These are phyloP conservation scores for Actinernus sp. DNA, from an alignment of 92 coral and sea anemone genomes.

Conservation along the genomic window DNA sequence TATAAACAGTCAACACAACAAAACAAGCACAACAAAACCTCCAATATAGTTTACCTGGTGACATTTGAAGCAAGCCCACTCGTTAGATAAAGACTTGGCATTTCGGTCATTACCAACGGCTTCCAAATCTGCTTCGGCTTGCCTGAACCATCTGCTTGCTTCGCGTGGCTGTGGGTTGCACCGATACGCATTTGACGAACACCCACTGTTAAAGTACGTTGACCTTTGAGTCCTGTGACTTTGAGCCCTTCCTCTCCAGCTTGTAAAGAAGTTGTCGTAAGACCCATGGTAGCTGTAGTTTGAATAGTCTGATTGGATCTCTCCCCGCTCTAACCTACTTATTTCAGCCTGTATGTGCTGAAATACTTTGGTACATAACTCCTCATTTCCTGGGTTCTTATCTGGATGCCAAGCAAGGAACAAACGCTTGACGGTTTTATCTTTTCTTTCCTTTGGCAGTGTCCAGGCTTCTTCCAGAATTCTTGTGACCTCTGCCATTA, in stretches of 20 bases:
- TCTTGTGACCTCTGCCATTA: conserved; percentile 9
- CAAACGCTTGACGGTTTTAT: conserved; percentile 44
- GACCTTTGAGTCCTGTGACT: conserved; percentile 16
- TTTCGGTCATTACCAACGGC: conserved; percentile 59
- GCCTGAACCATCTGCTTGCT: conserved; percentile 80
- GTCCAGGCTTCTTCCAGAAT: conserved; percentile 58
- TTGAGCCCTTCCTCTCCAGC: conserved; percentile 18
- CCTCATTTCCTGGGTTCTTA: conserved; percentile 51
- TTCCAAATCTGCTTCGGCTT: conserved; percentile 64
- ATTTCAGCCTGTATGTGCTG: conserved; percentile 45
- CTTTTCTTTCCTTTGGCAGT: conserved; percentile 41
- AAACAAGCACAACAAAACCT: too few species aligned
- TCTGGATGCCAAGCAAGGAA: conserved; percentile 68
- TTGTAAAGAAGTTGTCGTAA: conserved; percentile 2
- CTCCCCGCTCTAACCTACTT: conserved; percentile 28
- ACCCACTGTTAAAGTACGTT: not conserved
- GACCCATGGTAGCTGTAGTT: not conserved
- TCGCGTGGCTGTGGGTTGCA: conserved; percentile 81
- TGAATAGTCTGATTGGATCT: not conserved
- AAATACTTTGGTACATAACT: conserved; percentile 43
- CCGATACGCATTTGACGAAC: not conserved
- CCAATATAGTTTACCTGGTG: conserved; percentile 65
- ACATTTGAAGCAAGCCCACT: conserved; percentile 85
- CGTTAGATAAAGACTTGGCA: conserved; percentile 14
- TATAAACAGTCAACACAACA: too few species aligned